Conservation (phyloP, 2,888 invertebrate species). For the Cheiracanthium punctorium region DNA sequence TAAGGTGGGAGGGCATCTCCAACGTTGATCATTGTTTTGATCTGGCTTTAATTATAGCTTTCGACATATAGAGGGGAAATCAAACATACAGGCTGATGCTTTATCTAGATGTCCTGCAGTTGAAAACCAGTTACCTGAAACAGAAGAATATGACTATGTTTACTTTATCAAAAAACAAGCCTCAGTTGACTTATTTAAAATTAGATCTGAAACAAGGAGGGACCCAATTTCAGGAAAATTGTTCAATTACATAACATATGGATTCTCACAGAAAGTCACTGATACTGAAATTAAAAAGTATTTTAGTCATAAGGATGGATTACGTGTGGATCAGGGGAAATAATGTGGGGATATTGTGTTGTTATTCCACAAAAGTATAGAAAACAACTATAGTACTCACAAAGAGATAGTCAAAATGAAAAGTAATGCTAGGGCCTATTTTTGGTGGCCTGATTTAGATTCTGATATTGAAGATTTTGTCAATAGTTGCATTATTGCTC, state of each 20-base stretch:
- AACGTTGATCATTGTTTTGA: no score
- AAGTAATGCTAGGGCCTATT: conserved; percentile 17
- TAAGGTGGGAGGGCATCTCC: no score
- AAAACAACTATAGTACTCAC: conserved; percentile 21
- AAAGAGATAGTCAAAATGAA: no score
- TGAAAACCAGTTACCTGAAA: not conserved
- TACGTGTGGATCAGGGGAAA: not conserved
- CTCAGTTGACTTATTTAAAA: not conserved
- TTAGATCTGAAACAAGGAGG: no score
- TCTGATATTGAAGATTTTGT: no score
- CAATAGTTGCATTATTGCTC: not conserved
- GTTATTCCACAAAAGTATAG: not conserved
- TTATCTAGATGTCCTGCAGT: not conserved
- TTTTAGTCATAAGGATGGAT: not conserved
- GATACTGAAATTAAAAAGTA: not conserved
- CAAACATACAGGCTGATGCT: not conserved
- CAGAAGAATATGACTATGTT: not conserved
- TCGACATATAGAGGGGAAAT: no score
- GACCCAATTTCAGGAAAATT: not conserved
- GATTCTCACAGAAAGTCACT: conserved; percentile 3
- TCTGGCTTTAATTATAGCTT: no score
- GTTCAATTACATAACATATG: conserved; percentile 18
- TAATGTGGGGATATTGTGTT: conserved; percentile 20
- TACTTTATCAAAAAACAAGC: not conserved
- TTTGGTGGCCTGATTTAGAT: conserved; percentile 17